Evolutionary conservation across 2,888 invertebrate genomes (phyloP), one percentile per base, ranked within the genome.

Genomic region (Nemapogon koenigi): DNA sequence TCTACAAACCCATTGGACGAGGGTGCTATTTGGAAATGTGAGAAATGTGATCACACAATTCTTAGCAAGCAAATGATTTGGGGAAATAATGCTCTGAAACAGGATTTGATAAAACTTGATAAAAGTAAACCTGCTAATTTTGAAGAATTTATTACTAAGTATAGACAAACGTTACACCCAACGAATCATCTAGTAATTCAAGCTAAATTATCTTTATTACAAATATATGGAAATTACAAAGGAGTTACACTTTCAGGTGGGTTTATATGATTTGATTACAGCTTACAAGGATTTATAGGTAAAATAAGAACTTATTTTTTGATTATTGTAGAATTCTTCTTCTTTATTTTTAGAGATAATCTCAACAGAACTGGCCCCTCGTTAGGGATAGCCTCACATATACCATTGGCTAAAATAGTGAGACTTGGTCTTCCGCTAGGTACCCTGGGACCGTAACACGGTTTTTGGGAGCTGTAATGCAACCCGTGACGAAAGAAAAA

Each of bases 131-230:
- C 86, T 0, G 60, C 61, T 22, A 71, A 70, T 1, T 76, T 85
- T 35, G 88, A 89, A 58, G 79, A 83, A 2, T 86, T 88, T 43
- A 68, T 89, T 35, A 61, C 71, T 10, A 86, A 84, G 46, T 83
- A 87, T 49, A 79, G 81, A 37, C 75, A 81, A 38, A 82, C 84
- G 4, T 57, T 90, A 38, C 89, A 89, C 57, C 81, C 84, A 1
- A 83, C 69, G 27, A 89, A 89, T 49, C 85, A 84, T 49, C 82
- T 88, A 47, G 71, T 87, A 1, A 59, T 89, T 13, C 84, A 87
- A 54, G 83, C 86, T 1, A 89, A 89, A 54, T 82, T 88, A 53
- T 85, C 86, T 2, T 62, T 90, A 22, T 72, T 83, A 33, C 88
- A 89, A 57, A 76, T 89, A 44, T 88, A 88, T 53, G 87, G 87